Conservation (phyloP, 2,888 invertebrate genomes). For the Notodonta dromedarius region DNA sequence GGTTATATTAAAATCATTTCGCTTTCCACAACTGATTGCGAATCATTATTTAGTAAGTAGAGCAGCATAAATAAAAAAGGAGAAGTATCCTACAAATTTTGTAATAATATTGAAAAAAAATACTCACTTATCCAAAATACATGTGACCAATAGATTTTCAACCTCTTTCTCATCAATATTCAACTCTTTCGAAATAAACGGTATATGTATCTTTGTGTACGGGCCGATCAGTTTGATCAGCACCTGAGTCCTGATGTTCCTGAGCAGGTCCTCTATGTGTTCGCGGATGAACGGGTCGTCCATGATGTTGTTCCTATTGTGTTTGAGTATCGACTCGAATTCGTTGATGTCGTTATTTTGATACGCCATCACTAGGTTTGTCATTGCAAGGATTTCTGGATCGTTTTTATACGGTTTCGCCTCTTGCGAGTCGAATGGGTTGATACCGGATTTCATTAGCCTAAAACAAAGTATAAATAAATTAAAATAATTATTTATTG, state of each 20-base stretch:
- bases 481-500: too few relatives aligned
- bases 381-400: slow-evolving; percentile 99
- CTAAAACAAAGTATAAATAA: slow-evolving; percentile 64
- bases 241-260: slow-evolving; percentile 98
- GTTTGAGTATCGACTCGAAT: slow-evolving; percentile 97
- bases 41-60: too few relatives aligned
- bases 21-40: too few relatives aligned
- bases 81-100: background rate
- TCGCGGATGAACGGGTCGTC: slow-evolving; percentile 99
- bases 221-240: slow-evolving; percentile 98
- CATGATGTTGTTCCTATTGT: slow-evolving; percentile 97
- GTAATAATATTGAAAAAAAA: slow-evolving; percentile 4
- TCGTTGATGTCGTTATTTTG: slow-evolving; percentile 99
- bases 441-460: slow-evolving; percentile 99
- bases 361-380: slow-evolving; percentile 97
- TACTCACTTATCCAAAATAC: slow-evolving; percentile 97
- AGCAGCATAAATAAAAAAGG: too few relatives aligned
- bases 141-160: slow-evolving; percentile 97
- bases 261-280: slow-evolving; percentile 98
- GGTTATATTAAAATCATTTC: too few relatives aligned
- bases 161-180: slow-evolving; percentile 98
- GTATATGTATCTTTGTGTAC: slow-evolving; percentile 98
- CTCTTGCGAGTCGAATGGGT: slow-evolving; percentile 99
- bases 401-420: slow-evolving; percentile 99
- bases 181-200: slow-evolving; percentile 97